Evolutionary conservation across 2,888 invertebrate genomes (phyloP).

Genomic region (Gibbula magus): DNA sequence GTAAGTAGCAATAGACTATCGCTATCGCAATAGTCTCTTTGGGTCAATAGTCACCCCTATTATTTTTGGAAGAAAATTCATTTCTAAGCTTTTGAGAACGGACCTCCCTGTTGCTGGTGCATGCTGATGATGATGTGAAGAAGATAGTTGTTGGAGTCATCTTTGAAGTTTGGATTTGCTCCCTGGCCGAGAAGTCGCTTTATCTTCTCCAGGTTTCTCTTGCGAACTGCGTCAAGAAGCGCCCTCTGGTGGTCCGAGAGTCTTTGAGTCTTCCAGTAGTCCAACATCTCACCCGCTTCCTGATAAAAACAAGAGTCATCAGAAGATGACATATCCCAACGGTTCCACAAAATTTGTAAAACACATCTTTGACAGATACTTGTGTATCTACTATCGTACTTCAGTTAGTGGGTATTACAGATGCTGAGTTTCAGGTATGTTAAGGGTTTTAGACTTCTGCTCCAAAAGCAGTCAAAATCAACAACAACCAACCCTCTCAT

Average conservation of each 20-base stretch:
- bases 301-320: not conserved
- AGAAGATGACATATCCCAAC: no score
- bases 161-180: slow-evolving; percentile 49
- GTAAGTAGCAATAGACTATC: no score
- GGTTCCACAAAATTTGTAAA: no score
- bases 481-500: no score
- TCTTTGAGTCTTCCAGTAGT: slow-evolving; percentile 32
- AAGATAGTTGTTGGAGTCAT: slow-evolving; percentile 45
- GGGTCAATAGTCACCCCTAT: no score
- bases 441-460: no score
- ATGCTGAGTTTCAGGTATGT: no score
- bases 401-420: no score
- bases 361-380: no score
- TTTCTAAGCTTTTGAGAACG: not conserved
- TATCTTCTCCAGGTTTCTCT: slow-evolving; percentile 43
- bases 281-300: slow-evolving; percentile 10
- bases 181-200: slow-evolving; percentile 50
- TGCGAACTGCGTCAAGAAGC: slow-evolving; percentile 43
- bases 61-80: not conserved
- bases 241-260: slow-evolving; percentile 37
- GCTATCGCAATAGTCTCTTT: no score
- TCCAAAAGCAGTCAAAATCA: no score
- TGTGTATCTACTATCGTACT: no score
- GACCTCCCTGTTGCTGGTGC: not conserved
- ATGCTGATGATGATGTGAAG: slow-evolving; percentile 47